Base-by-base conservation (phyloP, 2,113 vertebrate genomes). In the Varanus salvator region DNA sequence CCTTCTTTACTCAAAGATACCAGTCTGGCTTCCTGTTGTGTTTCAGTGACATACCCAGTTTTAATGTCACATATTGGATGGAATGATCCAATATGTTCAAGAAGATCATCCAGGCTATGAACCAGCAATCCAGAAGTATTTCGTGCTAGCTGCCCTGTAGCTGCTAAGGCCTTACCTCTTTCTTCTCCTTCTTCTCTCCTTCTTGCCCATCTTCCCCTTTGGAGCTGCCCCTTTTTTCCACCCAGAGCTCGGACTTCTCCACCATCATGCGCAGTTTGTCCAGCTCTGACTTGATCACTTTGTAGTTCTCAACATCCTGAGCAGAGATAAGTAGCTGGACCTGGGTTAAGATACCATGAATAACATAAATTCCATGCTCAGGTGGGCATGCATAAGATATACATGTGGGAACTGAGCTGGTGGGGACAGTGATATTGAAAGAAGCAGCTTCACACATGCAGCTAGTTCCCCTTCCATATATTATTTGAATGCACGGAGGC, bases 251-350 rank as follows among this genome's bases (percentile, higher is more conserved):
- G 0, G 99, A 99, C 88, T 99, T 99, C 96, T 99, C 99, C 93
- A 99, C 99, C 98, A 99, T 98, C 0, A 97, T 99, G 75, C 99
- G 97, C n/a, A 99, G 98, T 0, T 98, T 98, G 93, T 99, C 99
- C 94, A 99, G 97, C 94, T 99, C 98, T 0, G 97, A 97, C 68
- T 99, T 99, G 94, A 99, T 99, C 92, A 98, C 96, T 93, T 99
- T 99, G 94, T 99, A 99, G 97, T 99, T 99, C 95, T 99, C 99
- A 0, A 99, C 99, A 5, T 99, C 99, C 96, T 99, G 98, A 86
- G 98, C 92, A 0, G 99, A 98, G 97, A 99, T 99, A 85, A 99
- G 97, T 88, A 99, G 95, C 97, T 99, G 99, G 88, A 99, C 98
- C 99, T 99, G 96, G 21, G 74, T 90, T 0, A 25, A 31, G 87